phyloP scores from a whole-genome alignment of 1,140 invertebrate species.

The Hypothenemus hampei region DNA sequence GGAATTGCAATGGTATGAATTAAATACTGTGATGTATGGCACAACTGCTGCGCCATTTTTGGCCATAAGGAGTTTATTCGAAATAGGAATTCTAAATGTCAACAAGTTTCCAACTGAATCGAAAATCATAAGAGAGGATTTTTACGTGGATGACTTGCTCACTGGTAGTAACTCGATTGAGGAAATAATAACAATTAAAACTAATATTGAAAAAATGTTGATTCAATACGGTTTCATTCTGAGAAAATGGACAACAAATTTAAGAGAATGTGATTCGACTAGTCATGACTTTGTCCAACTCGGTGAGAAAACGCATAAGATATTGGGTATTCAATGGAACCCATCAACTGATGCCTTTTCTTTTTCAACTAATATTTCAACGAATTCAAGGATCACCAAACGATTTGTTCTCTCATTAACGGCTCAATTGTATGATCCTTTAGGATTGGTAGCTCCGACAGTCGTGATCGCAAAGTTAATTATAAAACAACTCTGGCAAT shows the following conservation, averaged over 20 bases:
- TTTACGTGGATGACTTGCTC: conserved; percentile 38
- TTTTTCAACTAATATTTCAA: too few relatives aligned
- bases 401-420: too few relatives aligned
- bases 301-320: too few relatives aligned
- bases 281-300: neutral
- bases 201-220: neutral
- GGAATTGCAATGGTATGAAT: conserved; percentile 33
- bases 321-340: neutral
- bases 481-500: neutral
- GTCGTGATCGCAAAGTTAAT: neutral
- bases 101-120: conserved; percentile 27
- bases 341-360: neutral
- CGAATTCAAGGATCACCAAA: too few relatives aligned
- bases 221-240: neutral
- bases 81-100: conserved; percentile 29
- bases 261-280: neutral
- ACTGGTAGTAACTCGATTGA: conserved; percentile 24
- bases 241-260: neutral
- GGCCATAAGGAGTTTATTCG: conserved; percentile 27
- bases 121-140: conserved; percentile 20
- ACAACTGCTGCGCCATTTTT: conserved; percentile 32
- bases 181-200: conserved; percentile 9
- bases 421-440: too few relatives aligned
- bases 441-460: too few relatives aligned
- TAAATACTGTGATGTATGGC: conserved; percentile 37